A percentile compares a stretch with the other conserved stretches of the same genome.
These are phyloP conservation scores for Protosalanx chinensis DNA, from an alignment of 2,797 vertebrate genomes.

Conservation along the genomic window DNA sequence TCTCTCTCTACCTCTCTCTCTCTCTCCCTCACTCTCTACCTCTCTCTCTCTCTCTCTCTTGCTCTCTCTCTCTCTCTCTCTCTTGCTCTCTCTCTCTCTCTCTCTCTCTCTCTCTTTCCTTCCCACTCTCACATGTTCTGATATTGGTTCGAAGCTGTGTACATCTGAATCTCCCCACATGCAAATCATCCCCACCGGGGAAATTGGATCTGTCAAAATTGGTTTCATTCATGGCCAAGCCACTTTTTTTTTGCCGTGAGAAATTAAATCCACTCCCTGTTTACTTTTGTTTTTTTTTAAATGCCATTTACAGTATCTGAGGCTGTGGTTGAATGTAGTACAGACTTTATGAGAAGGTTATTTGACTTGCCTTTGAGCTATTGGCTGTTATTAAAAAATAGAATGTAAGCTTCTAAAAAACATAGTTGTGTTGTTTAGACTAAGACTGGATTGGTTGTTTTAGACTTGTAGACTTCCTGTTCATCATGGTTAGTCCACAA, in stretches of 20 bases:
- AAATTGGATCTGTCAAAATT: slow-evolving; percentile 66
- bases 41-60: slow-evolving; percentile 37
- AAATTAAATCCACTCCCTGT: slow-evolving; percentile 19
- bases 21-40: no score
- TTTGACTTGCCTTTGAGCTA: not conserved
- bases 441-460: no score
- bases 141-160: slow-evolving; percentile 13
- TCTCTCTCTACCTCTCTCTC: no score
- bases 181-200: slow-evolving; percentile 63
- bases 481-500: no score
- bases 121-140: slow-evolving; percentile 8
- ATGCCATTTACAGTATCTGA: slow-evolving; percentile 32
- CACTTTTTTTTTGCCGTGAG: slow-evolving; percentile 51
- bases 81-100: slow-evolving; percentile 33
- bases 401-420: slow-evolving; percentile 25
- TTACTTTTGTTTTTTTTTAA: not conserved
- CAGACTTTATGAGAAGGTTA: not conserved
- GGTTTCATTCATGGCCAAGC: slow-evolving; percentile 59
- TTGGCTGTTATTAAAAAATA: not conserved
- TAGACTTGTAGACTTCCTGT: no score
- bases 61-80: slow-evolving; percentile 37
- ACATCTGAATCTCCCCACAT: slow-evolving; percentile 56
- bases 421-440: slow-evolving; percentile 18
- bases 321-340: slow-evolving; percentile 27
- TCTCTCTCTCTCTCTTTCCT: not conserved